Base-by-base conservation (phyloP, 2,888 invertebrate genomes). In the Notocelia uddmanniana region DNA sequence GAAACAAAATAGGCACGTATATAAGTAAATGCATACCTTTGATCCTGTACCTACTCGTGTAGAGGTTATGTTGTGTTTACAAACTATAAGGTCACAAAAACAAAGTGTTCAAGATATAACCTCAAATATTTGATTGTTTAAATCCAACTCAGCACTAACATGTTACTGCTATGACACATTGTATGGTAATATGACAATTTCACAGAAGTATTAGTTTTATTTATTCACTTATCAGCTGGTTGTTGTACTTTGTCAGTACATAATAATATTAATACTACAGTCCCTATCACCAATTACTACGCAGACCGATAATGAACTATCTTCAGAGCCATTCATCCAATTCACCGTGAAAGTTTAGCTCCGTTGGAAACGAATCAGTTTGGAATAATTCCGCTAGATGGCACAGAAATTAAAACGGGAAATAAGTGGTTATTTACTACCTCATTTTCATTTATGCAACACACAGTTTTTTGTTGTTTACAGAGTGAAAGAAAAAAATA, bases 341-440 rank as follows among this genome's bases (percentile, higher is more conserved):
- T 74, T 71, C 74, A 70, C 58, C 57, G 45, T 60, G 37, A 66
- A 54, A 60, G 62, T 48, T 68, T 70, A 72, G 75, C 75, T 76
- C 68, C 74, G 21, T 54, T n/a, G 60, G 52, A 18, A n/a, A 59
- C 50, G n/a, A 73, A 59, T 70, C 69, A 71, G 74, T 79, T 66
- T 19, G n/a, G 2, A 11, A 21, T 19, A 8, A 66, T 58, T 59
- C 21, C 54, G 58, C 50, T 74, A 79, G 80, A 79, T 80, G 80
- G 78, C 80, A 73, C 37, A 70, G 57, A 57, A 68, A 66, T 68
- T 48, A 71, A 64, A 48, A 41, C 2, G 10, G 21, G 34, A 50
- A 10, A 48, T 8, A 2, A 2, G 13, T 41, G 2, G 13, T 2
- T 3, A 37, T 37, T 37, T 13, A 2, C 6, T 31, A 31, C 31